Evolutionary conservation across 1,140 invertebrate species (phyloP), one percentile per base, ranked within the genome.

Genomic region (Ganaspis sp.): DNA sequence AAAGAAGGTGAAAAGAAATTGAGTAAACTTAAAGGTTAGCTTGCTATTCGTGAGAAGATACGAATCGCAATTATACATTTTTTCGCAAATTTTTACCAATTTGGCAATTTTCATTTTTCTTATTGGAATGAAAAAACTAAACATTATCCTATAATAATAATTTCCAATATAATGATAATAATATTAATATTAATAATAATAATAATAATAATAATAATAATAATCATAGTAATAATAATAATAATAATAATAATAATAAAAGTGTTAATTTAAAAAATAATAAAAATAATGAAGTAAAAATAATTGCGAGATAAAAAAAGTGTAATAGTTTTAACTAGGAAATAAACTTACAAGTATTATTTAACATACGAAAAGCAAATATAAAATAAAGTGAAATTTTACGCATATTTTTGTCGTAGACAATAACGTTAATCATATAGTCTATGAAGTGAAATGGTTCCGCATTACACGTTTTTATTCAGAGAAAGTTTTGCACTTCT

Each of bases 351-450:
- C 15, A 11, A 42, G 15, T n/a, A 4, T n/a, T 45, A 45, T 12
- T 12, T 15, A 26, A 64, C 17, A 64, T 64, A 9, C n/a, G 42
- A 15, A 12, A 45, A 45, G 1, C 4, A 15, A 64, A 29, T 12
- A 26, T 15, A 12, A 29, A 64, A 19, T 64, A 64, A 9, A 54
- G 53, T 64, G 21, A 64, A 64, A 64, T 64, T 64, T 64, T 23
- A 9, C 21, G 4, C 26, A 12, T 26, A 15, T 19, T 49, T n/a
- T 49, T 8, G 45, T 17, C 45, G 4, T 64, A 11, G 54, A 15
- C 54, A 64, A 15, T 23, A 11, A 1, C 9, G 53, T 23, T 64
- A 64, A 64, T 64, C 29, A 64, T 4, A n/a, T 15, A 64, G 11
- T 26, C 11, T 15, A 64, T 26, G 21, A 64, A 23, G 54, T 64